phyloP scores from a whole-genome alignment of 2,113 vertebrate genomes.

The Tyto alba region DNA sequence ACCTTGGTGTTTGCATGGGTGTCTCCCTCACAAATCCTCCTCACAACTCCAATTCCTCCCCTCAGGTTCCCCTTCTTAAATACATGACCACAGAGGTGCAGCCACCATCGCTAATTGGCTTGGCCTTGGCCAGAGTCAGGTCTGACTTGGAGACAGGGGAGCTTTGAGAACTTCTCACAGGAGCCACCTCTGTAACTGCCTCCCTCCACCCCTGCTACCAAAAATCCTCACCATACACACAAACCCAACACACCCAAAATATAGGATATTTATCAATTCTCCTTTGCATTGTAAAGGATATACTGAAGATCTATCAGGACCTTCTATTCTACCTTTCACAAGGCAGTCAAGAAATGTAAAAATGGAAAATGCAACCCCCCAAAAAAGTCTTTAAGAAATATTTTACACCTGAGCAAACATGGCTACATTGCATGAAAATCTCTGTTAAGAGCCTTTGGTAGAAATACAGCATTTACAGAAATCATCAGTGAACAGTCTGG shows the following conservation, averaged over 20 bases:
- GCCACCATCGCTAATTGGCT: too few species aligned
- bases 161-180: too few species aligned
- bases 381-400: neutral
- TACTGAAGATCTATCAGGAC: neutral
- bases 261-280: neutral
- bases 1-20: too few species aligned
- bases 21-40: too few species aligned
- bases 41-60: too few species aligned
- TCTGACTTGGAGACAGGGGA: too few species aligned
- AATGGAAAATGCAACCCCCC: neutral
- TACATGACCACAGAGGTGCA: too few species aligned
- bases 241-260: neutral
- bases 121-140: too few species aligned
- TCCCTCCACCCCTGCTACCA: too few species aligned
- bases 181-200: too few species aligned
- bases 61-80: too few species aligned
- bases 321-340: neutral
- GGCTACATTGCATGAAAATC: neutral
- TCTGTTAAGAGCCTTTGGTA: neutral
- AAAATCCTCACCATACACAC: too few species aligned
- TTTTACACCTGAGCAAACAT: neutral
- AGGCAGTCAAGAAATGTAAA: neutral
- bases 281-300: neutral
- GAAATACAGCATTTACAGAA: neutral
- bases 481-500: neutral